Conservation (phyloP, 2,888 invertebrate species). For the Globia sparganii region DNA sequence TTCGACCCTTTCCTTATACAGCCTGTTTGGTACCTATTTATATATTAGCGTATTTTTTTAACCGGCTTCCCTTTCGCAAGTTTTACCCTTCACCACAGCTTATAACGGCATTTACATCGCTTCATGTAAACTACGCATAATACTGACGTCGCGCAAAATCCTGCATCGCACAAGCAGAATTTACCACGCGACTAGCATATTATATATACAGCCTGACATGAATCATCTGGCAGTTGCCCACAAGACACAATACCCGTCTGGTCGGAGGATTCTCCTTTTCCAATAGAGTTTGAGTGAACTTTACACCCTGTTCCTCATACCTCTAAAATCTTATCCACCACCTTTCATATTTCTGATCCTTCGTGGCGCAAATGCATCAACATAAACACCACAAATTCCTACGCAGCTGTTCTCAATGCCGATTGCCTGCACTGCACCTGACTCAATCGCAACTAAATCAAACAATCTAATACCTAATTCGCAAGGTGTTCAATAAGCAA, state of each 20-base stretch:
- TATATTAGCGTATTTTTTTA: background rate
- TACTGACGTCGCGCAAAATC: background rate
- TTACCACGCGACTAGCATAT: background rate
- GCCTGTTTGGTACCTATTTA: background rate
- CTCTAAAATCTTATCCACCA: background rate
- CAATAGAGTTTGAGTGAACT: background rate
- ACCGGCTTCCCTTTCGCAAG: background rate
- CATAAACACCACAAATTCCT: conserved; percentile 9
- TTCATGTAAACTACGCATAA: background rate
- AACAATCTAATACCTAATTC: conserved; percentile 49
- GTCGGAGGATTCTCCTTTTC: background rate
- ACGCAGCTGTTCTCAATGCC: conserved; percentile 1
- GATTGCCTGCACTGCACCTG: conserved; percentile 42
- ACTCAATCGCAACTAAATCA: conserved; percentile 49
- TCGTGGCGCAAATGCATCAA: background rate
- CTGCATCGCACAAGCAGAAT: background rate
- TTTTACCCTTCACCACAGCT: background rate
- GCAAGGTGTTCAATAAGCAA: conserved; percentile 36
- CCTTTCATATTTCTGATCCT: background rate
- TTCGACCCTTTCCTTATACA: background rate
- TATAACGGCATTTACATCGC: background rate
- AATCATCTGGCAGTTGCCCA: background rate
- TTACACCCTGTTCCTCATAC: background rate
- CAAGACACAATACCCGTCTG: background rate
- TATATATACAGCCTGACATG: background rate